These are phyloP conservation scores for Rhea americana DNA, from an alignment of 2,113 vertebrate species.

Conservation along the genomic window DNA sequence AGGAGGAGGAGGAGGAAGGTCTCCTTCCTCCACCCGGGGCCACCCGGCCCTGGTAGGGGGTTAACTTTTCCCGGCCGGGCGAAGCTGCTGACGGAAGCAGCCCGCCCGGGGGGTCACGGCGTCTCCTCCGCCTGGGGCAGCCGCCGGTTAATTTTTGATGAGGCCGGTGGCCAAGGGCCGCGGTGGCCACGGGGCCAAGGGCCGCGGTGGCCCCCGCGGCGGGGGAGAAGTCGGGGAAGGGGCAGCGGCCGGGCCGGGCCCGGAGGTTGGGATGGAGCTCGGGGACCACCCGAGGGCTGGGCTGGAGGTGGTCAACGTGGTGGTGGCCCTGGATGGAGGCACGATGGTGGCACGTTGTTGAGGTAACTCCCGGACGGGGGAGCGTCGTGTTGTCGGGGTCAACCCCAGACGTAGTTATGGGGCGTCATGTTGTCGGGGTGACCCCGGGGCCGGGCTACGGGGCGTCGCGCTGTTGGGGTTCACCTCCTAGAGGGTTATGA, in stretches of 20 bases:
- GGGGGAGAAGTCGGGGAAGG: neutral
- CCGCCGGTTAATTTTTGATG: conserved; percentile 43
- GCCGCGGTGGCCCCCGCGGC: neutral
- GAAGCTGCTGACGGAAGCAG: neutral
- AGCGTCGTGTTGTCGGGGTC: fast-evolving
- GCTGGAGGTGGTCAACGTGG: too few relatives aligned
- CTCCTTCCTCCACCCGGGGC: neutral
- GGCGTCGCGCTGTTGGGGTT: neutral
- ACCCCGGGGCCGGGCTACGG: too few relatives aligned
- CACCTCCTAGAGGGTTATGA: neutral
- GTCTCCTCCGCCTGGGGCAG: neutral
- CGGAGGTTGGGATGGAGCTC: fast-evolving
- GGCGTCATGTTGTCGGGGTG: fast-evolving
- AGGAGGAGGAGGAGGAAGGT: neutral
- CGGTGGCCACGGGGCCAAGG: neutral
- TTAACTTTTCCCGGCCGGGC: neutral
- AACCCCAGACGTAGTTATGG: neutral
- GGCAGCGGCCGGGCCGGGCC: neutral
- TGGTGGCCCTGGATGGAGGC: neutral
- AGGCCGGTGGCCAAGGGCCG: neutral
- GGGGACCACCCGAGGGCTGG: neutral
- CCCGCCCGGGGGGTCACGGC: neutral
- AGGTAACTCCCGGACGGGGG: neutral
- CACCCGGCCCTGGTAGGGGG: fast-evolving
- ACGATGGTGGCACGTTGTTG: fast-evolving